A percentile compares a stretch with the other conserved stretches of the same genome.
Conservation (phyloP, 2,888 invertebrate genomes). For the Melikaiella ostensackeni region DNA sequence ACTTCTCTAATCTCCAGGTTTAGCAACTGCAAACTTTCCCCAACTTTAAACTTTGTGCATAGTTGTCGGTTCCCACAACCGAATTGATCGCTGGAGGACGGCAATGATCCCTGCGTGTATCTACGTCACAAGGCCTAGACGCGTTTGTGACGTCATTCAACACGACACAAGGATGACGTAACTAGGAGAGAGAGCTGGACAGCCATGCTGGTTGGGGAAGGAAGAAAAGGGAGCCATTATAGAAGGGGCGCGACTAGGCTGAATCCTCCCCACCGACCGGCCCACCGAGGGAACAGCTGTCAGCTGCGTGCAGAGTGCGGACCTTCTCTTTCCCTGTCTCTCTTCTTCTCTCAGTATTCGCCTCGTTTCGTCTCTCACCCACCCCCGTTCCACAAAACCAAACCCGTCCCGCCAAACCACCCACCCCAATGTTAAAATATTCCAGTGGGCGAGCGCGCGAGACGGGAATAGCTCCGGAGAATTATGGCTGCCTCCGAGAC, state of each 20-base stretch:
- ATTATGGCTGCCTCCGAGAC: slow-evolving; percentile 76
- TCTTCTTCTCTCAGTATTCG: slow-evolving; percentile 47
- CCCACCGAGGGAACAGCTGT: slow-evolving; percentile 77
- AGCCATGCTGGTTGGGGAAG: slow-evolving; percentile 77
- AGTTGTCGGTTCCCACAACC: not conserved
- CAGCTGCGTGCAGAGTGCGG: slow-evolving; percentile 73
- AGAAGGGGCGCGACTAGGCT: slow-evolving; percentile 78
- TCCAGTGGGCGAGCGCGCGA: slow-evolving; percentile 72
- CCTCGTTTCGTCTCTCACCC: slow-evolving; percentile 49
- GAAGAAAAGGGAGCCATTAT: slow-evolving; percentile 78
- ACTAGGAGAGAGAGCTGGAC: slow-evolving; percentile 63
- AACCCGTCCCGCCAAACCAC: slow-evolving; percentile 64
- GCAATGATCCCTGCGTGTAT: slow-evolving; percentile 44
- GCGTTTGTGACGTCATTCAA: slow-evolving; percentile 57
- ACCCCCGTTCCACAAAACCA: slow-evolving; percentile 52
- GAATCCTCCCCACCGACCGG: slow-evolving; percentile 77
- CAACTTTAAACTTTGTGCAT: too few relatives aligned
- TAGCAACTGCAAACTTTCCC: not conserved
- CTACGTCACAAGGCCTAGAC: slow-evolving; percentile 61
- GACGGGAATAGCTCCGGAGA: slow-evolving; percentile 76
- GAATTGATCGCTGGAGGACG: slow-evolving; percentile 10
- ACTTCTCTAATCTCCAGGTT: not conserved
- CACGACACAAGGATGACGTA: slow-evolving; percentile 52
- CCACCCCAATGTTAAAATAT: slow-evolving; percentile 76
- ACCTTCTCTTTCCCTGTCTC: slow-evolving; percentile 62